Conservation (phyloP, 2,113 vertebrate genomes). For the Sebastes schlegelii region DNA sequence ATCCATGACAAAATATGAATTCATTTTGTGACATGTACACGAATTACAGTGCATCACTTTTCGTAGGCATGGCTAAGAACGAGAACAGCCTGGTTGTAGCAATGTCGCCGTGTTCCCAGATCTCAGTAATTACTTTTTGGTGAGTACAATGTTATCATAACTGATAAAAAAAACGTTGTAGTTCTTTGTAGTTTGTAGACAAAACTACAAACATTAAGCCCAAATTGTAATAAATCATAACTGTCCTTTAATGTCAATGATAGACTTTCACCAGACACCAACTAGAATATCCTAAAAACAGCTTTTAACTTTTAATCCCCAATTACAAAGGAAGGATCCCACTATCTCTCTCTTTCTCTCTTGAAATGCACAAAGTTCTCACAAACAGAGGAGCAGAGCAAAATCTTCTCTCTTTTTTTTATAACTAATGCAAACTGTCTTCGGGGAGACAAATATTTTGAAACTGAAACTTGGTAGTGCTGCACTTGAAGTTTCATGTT, state of each 20-base stretch:
- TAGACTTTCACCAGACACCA: background rate
- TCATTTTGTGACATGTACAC: no score
- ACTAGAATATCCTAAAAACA: background rate
- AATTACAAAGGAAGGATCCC: background rate
- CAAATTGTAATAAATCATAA: background rate
- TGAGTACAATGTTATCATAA: background rate
- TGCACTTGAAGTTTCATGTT: slow-evolving; percentile 16
- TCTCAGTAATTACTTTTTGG: background rate
- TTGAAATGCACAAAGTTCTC: slow-evolving; percentile 7
- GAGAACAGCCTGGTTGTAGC: no score
- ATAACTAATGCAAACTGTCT: slow-evolving; percentile 13
- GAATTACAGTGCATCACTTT: no score
- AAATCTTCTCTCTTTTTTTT: background rate
- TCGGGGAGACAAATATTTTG: slow-evolving; percentile 32
- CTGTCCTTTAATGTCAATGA: background rate
- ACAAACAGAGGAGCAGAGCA: background rate
- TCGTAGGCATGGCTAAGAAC: no score
- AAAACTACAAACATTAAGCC: background rate
- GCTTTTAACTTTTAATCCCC: background rate
- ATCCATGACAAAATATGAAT: no score
- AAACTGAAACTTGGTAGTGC: background rate
- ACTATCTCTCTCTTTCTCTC: background rate
- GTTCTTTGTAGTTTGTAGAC: no score
- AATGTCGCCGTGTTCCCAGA: no score
- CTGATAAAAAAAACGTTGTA: background rate